Evolutionary conservation across 2,888 invertebrate species (phyloP).

Genomic region (Boloria selene): DNA sequence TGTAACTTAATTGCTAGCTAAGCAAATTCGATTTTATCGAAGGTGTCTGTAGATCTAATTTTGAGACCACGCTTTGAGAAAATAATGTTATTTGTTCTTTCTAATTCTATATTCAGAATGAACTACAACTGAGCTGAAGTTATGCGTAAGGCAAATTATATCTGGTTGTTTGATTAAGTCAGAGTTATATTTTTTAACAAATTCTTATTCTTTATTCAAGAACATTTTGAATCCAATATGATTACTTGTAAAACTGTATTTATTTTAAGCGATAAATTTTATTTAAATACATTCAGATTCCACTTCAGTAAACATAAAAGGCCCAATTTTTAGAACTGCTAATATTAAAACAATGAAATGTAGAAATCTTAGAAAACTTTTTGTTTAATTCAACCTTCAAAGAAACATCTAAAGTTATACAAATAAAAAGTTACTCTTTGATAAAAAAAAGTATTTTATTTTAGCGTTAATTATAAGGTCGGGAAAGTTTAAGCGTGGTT

Average conservation of each 20-base stretch:
- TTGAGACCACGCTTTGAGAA: not conserved
- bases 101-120: too few relatives aligned
- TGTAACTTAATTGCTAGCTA: not conserved
- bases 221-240: too few relatives aligned
- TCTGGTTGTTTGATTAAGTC: too few relatives aligned
- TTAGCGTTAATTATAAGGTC: slow-evolving; percentile 22
- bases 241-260: too few relatives aligned
- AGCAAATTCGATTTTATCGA: not conserved
- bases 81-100: too few relatives aligned
- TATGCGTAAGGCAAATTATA: too few relatives aligned
- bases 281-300: too few relatives aligned
- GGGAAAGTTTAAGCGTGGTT: slow-evolving; percentile 17
- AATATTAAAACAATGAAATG: not conserved
- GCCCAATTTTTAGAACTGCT: not conserved
- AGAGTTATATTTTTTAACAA: too few relatives aligned
- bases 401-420: slow-evolving; percentile 17
- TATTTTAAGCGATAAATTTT: too few relatives aligned
- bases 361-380: slow-evolving; percentile 3
- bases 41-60: not conserved
- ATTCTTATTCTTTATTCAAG: too few relatives aligned
- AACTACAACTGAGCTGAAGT: too few relatives aligned
- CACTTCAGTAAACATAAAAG: too few relatives aligned
- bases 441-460: slow-evolving; percentile 13
- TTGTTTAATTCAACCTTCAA: not conserved
- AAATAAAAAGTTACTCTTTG: slow-evolving; percentile 19